Base-by-base conservation (phyloP, 2,797 vertebrate species). In the Scleropages formosus region DNA sequence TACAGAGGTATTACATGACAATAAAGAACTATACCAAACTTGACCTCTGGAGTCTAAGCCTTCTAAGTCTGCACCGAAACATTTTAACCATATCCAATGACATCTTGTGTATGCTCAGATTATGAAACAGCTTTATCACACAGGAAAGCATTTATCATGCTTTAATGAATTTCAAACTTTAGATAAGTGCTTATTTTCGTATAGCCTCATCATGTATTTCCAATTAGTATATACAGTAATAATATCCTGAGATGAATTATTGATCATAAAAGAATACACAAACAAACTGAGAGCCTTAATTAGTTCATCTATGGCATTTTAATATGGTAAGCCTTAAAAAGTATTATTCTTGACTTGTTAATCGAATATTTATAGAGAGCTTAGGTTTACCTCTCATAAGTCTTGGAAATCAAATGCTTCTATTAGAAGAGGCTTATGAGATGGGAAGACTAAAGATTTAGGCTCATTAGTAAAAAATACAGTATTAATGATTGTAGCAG, bases 101-200 rank as follows among this genome's bases (percentile, higher is more conserved):
- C 68, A 67, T 65, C 76, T 81, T 82, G 47, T 78, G 72, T 66
- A 81, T 80, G 80, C 74, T 77, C 82, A 88, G 81, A 85, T 83
- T 86, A 85, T 66, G 46, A 77, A 31, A 24, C 62, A 65, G 46
- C 51, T 53, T 60, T 56, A 56, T 74, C 31, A 74, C 24, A 74
- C 66, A 16, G 62, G 62, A 39, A 74, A 26, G 24, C 62, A 1
- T 9, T 56, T 3, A 20, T 61, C n/a, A 1, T 31, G n/a, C 26
- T 20, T 11, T 15, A 26, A 39, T 20, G 15, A 56, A 24, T 46
- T 56, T 18, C 49, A 53, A 71, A 56, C 49, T 56, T 26, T 26
- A 26, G 51, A 72, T 72, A 22, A 31, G 22, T 11, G 49, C 26
- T 27, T 58, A 18, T 59, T 18, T 60, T 60, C 70, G 59, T 24